Conservation (phyloP, 1,140 invertebrate species). For the Orchestia grillus region DNA sequence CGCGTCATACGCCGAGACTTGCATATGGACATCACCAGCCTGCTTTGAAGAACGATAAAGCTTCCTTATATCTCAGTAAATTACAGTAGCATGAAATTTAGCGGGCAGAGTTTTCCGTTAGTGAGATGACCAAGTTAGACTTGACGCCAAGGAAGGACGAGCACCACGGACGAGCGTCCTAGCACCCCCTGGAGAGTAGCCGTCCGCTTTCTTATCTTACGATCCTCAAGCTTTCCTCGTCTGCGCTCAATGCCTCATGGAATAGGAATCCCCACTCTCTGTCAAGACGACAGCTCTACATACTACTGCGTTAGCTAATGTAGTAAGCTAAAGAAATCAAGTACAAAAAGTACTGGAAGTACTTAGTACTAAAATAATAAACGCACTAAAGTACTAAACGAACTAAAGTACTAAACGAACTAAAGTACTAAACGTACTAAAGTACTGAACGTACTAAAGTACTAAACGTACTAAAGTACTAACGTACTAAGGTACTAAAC, state of each 20-base stretch:
- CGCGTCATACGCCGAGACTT: neutral
- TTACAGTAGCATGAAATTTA: neutral
- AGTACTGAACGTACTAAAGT: no score
- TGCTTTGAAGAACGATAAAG: neutral
- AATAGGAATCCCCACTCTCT: neutral
- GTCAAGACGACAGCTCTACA: neutral
- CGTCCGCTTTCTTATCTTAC: neutral
- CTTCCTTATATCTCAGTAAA: neutral
- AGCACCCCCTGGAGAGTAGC: neutral
- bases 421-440: no score
- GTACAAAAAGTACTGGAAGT: no score
- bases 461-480: no score
- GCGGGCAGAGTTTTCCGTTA: neutral
- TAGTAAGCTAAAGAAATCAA: no score
- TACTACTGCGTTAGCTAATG: no score
- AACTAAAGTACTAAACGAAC: no score
- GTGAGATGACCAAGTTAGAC: neutral
- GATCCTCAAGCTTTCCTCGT: neutral
- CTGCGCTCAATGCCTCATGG: neutral
- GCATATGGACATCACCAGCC: neutral
- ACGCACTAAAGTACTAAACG: no score
- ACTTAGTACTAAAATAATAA: no score
- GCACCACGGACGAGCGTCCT: neutral
- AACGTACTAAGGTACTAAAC: no score
- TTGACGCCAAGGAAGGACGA: neutral